Conservation (phyloP, 2,888 invertebrate species). For the Chesias legatella region DNA sequence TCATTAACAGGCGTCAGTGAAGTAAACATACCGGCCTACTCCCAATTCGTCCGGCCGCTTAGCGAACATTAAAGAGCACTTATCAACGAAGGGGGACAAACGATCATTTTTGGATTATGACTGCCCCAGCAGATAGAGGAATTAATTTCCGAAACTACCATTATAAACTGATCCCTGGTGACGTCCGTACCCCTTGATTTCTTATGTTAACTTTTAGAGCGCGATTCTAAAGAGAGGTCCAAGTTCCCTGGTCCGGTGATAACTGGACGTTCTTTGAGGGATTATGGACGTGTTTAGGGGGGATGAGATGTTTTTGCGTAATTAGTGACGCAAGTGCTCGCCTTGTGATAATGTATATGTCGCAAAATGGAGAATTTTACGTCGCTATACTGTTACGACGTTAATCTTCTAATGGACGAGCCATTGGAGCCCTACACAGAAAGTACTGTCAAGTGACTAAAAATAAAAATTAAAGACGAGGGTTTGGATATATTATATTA, state of each 20-base stretch:
- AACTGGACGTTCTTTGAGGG: conserved; percentile 76
- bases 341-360: conserved; percentile 41
- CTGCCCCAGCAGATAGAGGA: conserved; percentile 68
- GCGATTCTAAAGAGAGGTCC: conserved; percentile 25
- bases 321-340: conserved; percentile 61
- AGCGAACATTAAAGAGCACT: conserved; percentile 69
- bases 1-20: conserved; percentile 22
- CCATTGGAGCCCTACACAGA: no score
- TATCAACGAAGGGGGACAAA: conserved; percentile 63
- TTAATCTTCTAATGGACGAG: conserved; percentile 17
- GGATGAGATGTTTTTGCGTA: conserved; percentile 69
- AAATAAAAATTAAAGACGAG: no score
- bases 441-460: no score
- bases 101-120: conserved; percentile 78
- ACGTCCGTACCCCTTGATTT: conserved; percentile 21
- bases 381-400: conserved; percentile 13
- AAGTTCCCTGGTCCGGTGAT: conserved; percentile 42
- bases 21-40: conserved; percentile 23
- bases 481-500: no score
- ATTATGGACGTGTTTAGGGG: conserved; percentile 63
- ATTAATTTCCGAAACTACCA: conserved; percentile 72
- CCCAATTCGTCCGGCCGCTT: conserved; percentile 43
- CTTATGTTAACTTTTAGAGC: conserved; percentile 12
- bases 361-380: conserved; percentile 13
- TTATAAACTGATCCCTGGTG: conserved; percentile 45